Base-by-base conservation (phyloP, 37 sponge, comb jelly and placozoan genomes). In the Hexactinellida sp. region DNA sequence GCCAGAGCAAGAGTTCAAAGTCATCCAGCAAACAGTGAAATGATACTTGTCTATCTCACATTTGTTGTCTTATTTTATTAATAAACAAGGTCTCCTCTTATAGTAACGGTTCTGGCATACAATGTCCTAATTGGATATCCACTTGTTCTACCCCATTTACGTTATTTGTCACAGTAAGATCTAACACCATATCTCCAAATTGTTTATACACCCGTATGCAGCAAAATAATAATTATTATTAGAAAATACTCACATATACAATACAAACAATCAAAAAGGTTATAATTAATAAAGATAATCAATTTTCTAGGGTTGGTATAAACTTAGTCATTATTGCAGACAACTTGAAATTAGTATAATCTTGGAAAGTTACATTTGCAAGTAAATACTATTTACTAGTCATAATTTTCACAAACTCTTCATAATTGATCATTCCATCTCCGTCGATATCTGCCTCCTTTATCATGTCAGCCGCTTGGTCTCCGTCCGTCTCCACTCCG, bases 321-420 rank as follows among this genome's bases (percentile, higher is more conserved):
- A n/a, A n/a, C n/a, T n/a, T n/a, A n/a, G n/a, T n/a, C n/a, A n/a
- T n/a, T n/a, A n/a, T n/a, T n/a, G n/a, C n/a, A n/a, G n/a, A n/a
- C n/a, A n/a, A n/a, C n/a, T n/a, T n/a, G n/a, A n/a, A n/a, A 41
- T 16, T 16, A 41, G 47, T 13, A 41, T 5, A 41, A 41, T 41
- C 47, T 13, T 41, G 47, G 47, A 5, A 41, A 16, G 13, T 41
- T 41, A 41, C 5, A 5, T 41, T 13, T n/a, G n/a, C n/a, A n/a
- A n/a, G n/a, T n/a, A n/a, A n/a, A n/a, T n/a, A 47, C 13, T 63
- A 63, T 63, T 63, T 63, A n/a, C 76, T 63, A 25, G 76, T 63
- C 76, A 63, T 63, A 25, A 63, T 63, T 63, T 63, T 63, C 19
- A 63, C 76, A 63, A 63, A 63, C 13, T 63, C 76, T 63, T 63